Base-by-base conservation (phyloP, 2,888 invertebrate species). In the Diadromus collaris region DNA sequence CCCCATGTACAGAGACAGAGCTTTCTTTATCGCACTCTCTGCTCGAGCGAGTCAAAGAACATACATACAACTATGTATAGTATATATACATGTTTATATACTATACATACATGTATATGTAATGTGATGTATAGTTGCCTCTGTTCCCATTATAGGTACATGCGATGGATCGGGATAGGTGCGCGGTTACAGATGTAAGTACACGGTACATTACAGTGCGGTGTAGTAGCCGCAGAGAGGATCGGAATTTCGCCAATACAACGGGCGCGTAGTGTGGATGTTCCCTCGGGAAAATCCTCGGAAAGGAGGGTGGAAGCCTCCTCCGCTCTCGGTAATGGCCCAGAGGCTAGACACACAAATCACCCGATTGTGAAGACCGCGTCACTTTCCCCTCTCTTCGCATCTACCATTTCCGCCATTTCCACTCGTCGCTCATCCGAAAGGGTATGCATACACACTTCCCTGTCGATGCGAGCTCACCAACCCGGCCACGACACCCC, bases 311-410 rank as follows among this genome's bases (percentile, higher is more conserved):
- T 69, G 38, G 38, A 16, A 13, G 38, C 38, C 38, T 16, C n/a
- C n/a, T 19, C 19, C 48, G 56, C 65, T 56, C 65, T 27, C 46
- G 68, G 77, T 80, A 76, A 80, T 76, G 74, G 78, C 78, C 67
- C 67, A 19, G 54, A 78, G 76, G 61, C 69, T 68, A 78, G 75
- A 80, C 68, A 72, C 78, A 80, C 78, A 80, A 80, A 80, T 80
- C 80, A 78, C 77, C 58, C 72, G 60, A 64, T 80, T 71, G 72
- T 69, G 70, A 67, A 69, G 68, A 67, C 65, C 67, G 51, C 58
- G 71, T 77, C 75, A 77, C 67, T 70, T 69, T 68, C 60, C 67
- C 48, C 63, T 71, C 74, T 56, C 64, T 56, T 61, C 61, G 38
- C 58, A 34, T 60, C 24, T 61, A 21, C 32, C 27, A 24, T 34